These are phyloP conservation scores for Diorhabda carinulata DNA, from an alignment of 1,140 invertebrate species.

Conservation along the genomic window DNA sequence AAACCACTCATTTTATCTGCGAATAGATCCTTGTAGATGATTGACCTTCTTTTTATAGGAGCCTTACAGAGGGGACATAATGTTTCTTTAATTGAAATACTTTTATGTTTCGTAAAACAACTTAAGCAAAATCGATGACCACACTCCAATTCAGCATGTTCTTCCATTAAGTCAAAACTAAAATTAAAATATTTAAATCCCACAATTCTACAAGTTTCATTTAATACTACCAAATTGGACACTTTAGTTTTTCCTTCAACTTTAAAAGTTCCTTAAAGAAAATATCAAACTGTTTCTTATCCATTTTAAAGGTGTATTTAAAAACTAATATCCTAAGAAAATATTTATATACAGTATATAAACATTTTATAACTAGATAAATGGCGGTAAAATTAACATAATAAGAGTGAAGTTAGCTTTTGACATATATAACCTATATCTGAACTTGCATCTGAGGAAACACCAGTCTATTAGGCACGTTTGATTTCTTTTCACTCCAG, in stretches of 20 bases:
- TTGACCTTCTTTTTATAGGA: slow-evolving; percentile 12
- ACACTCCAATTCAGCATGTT: slow-evolving; percentile 23
- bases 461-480: too few species aligned
- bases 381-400: too few species aligned
- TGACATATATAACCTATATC: too few species aligned
- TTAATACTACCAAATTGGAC: slow-evolving; percentile 29
- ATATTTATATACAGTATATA: background rate
- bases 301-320: slow-evolving; percentile 20
- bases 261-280: slow-evolving; percentile 14
- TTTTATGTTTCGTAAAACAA: slow-evolving; percentile 17
- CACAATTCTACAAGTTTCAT: background rate
- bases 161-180: slow-evolving; percentile 24
- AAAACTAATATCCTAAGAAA: background rate
- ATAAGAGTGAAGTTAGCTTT: too few species aligned
- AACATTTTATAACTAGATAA: background rate
- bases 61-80: slow-evolving; percentile 25
- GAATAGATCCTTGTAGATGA: slow-evolving; percentile 24
- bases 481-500: too few species aligned
- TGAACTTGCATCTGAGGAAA: too few species aligned
- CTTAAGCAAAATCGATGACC: slow-evolving; percentile 23
- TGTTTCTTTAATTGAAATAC: slow-evolving; percentile 2
- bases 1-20: slow-evolving; percentile 20
- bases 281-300: slow-evolving; percentile 17
- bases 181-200: slow-evolving; percentile 10
- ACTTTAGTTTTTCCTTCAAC: slow-evolving; percentile 24